Conservation (phyloP, 30 jellyfish, hydroid and myxozoan species). For the Hydractinia echinata region DNA sequence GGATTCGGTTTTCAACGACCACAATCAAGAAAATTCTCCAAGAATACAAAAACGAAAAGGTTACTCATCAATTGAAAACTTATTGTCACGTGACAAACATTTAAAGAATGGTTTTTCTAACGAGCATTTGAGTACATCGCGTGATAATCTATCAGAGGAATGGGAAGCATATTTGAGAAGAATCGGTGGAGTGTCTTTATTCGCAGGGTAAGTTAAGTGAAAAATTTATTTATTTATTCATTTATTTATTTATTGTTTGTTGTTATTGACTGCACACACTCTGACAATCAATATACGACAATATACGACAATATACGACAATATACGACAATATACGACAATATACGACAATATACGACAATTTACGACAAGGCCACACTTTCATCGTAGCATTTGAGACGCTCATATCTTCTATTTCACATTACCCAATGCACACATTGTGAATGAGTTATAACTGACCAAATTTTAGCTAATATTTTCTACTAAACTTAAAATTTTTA, state of each 20-base stretch:
- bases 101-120: background rate
- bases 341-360: too few relatives aligned
- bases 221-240: background rate
- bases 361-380: too few relatives aligned
- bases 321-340: too few relatives aligned
- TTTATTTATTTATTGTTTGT: background rate
- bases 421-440: too few relatives aligned
- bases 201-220: constrained; percentile 22
- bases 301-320: too few relatives aligned
- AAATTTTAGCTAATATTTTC: too few relatives aligned
- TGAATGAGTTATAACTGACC: too few relatives aligned
- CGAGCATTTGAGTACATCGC: background rate
- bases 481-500: too few relatives aligned
- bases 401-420: too few relatives aligned
- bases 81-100: constrained; percentile 3
- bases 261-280: background rate
- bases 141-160: background rate
- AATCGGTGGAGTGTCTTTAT: constrained; percentile 28
- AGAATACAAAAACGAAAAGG: background rate
- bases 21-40: too few relatives aligned
- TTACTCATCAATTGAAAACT: constrained; percentile 2
- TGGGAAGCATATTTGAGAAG: constrained; percentile 21
- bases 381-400: too few relatives aligned
- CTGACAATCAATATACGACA: too few relatives aligned
- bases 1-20: background rate